These are phyloP conservation scores for Psylliodes chrysocephalus DNA, from an alignment of 2,888 invertebrate genomes.

Conservation along the genomic window DNA sequence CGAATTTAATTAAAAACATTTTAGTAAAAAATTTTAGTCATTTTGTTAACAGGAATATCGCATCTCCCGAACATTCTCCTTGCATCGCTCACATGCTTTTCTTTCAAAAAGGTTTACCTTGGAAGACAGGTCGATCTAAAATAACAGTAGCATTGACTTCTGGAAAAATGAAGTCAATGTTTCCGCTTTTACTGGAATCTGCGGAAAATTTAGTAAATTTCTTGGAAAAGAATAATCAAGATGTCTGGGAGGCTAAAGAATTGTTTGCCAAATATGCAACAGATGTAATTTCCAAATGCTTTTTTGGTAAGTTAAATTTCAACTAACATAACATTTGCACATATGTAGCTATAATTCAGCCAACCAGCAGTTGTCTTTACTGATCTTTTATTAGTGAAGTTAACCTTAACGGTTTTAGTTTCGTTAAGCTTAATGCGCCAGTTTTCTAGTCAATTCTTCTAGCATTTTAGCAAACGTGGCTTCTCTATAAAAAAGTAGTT, in stretches of 20 bases:
- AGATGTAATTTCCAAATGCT: slow-evolving; percentile 64
- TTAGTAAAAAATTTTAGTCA: slow-evolving; percentile 65
- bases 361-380: too few species aligned
- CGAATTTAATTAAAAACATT: slow-evolving; percentile 64
- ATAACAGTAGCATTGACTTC: slow-evolving; percentile 68
- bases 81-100: slow-evolving; percentile 62
- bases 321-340: too few species aligned
- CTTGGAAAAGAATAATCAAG: slow-evolving; percentile 14
- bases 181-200: slow-evolving; percentile 60
- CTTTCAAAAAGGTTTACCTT: slow-evolving; percentile 64
- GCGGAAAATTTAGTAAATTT: slow-evolving; percentile 4
- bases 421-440: too few species aligned
- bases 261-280: slow-evolving; percentile 61
- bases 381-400: too few species aligned
- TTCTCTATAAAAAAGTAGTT: too few species aligned
- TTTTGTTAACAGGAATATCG: slow-evolving; percentile 64
- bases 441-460: too few species aligned
- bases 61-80: slow-evolving; percentile 62
- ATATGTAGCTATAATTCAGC: too few species aligned
- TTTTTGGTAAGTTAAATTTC: slow-evolving; percentile 56
- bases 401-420: too few species aligned
- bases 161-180: slow-evolving; percentile 68
- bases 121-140: slow-evolving; percentile 67
- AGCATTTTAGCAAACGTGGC: too few species aligned
- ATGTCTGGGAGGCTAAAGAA: slow-evolving; percentile 54